Evolutionary conservation across 1,140 invertebrate species (phyloP), one percentile per base, ranked within the genome.

Genomic region (Drosophila ogumai): DNA sequence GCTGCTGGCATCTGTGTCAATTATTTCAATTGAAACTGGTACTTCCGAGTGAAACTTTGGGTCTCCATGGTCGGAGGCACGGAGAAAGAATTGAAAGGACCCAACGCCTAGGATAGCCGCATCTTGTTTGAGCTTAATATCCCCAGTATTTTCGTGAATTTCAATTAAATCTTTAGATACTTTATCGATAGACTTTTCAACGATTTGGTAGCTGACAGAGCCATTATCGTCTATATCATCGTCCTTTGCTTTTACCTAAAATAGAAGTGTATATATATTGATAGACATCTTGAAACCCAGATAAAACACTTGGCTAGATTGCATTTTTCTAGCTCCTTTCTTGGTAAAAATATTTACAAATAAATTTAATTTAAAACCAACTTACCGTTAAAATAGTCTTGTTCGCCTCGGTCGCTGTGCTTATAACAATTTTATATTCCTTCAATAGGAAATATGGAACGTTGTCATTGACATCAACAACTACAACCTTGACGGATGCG

Each of bases 391-490:
- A 85, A 88, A 98, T 95, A 12, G 95, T 94, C 73, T 94, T 93
- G 85, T 94, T 95, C 7, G 95, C 80, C 3, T 94, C 94, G 25
- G 94, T 92, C 92, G 96, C 96, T 22, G 94, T 93, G 64, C 94
- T 94, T 54, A 97, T 95, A 34, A 95, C 95, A 4, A 94, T 95
- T 92, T 96, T 96, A 85, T 98, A 98, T 92, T 98, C 97, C 54
- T 94, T 95, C 15, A 97, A 92, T 34, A 95, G 93, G 93, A 99
- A 99, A 49, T 93, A 92, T 1, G 98, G 98, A 49, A 95, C 92
- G 93, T 98, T 97, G 90, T 99, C 98, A 93, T 99, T 99, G 57
- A 95, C 94, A 93, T 99, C 98, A 5, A 93, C 93, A 9, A 99
- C 95, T 79, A 94, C 95, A 9, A 99, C 95, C 81, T 96, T 93